Base-by-base conservation (phyloP, 1,140 invertebrate genomes). In the Drosophila pruinosa region DNA sequence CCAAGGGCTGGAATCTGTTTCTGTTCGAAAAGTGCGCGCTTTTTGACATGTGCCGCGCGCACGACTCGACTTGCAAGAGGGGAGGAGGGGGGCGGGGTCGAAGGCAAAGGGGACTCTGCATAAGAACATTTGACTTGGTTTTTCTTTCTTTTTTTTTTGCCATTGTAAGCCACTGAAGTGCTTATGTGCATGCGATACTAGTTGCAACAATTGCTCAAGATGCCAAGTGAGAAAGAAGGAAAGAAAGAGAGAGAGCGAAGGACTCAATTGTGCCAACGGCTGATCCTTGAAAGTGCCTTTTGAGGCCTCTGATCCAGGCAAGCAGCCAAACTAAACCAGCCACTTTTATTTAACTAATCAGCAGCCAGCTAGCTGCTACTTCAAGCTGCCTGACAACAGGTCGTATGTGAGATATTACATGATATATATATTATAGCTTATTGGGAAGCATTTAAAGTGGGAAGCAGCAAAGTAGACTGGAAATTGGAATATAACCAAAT, bases 1-100 rank as follows among this genome's bases (percentile, higher is more conserved):
- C 68, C 17, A 28, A 26, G 61, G 68, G 52, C 68, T 57, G 45
- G 24, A 57, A 57, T 64, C 62, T 52, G 61, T 71, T 71, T 50
- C 61, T 48, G 56, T 72, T 54, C 39, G 53, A 68, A 50, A 69
- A 71, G 68, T 71, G 64, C 77, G 77, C 68, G 57, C 75, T 75
- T 75, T 81, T 82, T 82, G 78, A 83, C 78, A 82, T 82, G 78
- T 82, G 78, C 74, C 78, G 72, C 62, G 79, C 79, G 63, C 78
- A 82, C 78, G 78, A 82, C 78, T 56, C 52, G 19, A 21, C 15
- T 5, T 17, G 36, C 22, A 12, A 36, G 8, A n/a, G 43, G 14
- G 12, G 8, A 15, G 19, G 2, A 4, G 38, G 15, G 14, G 48
- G 48, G 22, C 1, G 14, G 7, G 17, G n/a, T n/a, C n/a, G n/a